A percentile compares a stretch with the other conserved stretches of the same genome.
Evolutionary conservation across 2,888 invertebrate genomes (phyloP).

Genomic region (Stictocephala bisonia): DNA sequence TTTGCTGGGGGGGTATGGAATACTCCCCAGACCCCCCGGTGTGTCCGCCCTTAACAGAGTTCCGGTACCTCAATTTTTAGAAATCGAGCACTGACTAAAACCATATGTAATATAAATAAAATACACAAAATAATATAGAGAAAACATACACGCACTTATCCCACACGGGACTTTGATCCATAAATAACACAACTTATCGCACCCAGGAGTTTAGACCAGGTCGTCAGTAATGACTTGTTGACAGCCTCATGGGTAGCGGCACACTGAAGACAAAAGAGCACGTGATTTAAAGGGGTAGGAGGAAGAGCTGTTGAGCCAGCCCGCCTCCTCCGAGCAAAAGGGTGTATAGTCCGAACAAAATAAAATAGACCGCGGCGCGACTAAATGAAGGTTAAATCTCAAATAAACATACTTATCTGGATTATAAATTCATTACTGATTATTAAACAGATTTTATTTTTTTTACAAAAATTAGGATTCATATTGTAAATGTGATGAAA

Average conservation of each 20-base stretch:
- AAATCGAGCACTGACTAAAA: no score
- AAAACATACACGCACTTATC: neutral
- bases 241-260: neutral
- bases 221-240: neutral
- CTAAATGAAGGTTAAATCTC: slow-evolving; percentile 5
- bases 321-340: neutral
- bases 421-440: no score
- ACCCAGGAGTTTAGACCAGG: neutral
- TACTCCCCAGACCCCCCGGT: no score
- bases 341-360: neutral
- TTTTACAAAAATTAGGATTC: no score
- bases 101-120: neutral
- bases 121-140: no score
- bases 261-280: neutral
- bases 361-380: neutral
- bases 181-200: neutral
- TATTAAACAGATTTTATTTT: no score
- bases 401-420: no score
- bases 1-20: no score
- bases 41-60: no score
- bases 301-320: neutral
- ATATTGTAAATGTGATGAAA: no score
- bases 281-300: neutral
- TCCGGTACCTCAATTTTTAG: no score
- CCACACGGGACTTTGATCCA: neutral